phyloP scores from a whole-genome alignment of 2,888 invertebrate species.

The Rhabditoides inermis region DNA sequence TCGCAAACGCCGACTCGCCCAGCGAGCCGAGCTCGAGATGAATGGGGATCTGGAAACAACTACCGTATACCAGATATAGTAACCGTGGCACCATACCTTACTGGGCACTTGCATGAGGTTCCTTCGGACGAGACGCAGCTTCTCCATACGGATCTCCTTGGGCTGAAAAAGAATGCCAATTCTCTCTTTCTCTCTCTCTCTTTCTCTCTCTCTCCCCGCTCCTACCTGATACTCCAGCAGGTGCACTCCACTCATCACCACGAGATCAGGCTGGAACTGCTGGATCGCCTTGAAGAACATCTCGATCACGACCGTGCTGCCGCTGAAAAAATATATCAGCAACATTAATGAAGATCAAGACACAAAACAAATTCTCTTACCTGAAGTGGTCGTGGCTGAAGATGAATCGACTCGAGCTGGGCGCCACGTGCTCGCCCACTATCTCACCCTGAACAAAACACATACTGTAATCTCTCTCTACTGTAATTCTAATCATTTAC shows the following conservation, averaged over 20 bases:
- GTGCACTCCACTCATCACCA: constrained; percentile 55
- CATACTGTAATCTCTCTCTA: no score
- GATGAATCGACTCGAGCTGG: constrained; percentile 56
- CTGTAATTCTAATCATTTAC: no score
- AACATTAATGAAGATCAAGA: constrained; percentile 1
- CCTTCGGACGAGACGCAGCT: constrained; percentile 49
- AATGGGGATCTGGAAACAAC: constrained; percentile 46
- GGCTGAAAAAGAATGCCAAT: constrained; percentile 14
- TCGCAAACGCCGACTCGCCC: constrained; percentile 52
- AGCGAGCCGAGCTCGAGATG: constrained; percentile 57
- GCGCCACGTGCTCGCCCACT: constrained; percentile 53
- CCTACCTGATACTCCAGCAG: constrained; percentile 53
- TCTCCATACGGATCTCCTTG: constrained; percentile 43
- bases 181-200: neutral
- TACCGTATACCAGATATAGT: neutral
- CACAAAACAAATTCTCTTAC: constrained; percentile 9
- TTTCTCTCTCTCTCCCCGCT: neutral
- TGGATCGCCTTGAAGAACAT: constrained; percentile 54
- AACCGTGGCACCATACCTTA: constrained; percentile 6
- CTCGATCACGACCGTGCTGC: constrained; percentile 51
- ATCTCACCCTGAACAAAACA: constrained; percentile 54
- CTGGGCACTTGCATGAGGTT: constrained; percentile 51
- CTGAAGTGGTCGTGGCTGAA: constrained; percentile 55
- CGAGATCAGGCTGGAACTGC: constrained; percentile 53
- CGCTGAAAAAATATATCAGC: constrained; percentile 26